These are phyloP conservation scores for Noturus placidus DNA, from an alignment of 2,113 vertebrate species.

Conservation along the genomic window DNA sequence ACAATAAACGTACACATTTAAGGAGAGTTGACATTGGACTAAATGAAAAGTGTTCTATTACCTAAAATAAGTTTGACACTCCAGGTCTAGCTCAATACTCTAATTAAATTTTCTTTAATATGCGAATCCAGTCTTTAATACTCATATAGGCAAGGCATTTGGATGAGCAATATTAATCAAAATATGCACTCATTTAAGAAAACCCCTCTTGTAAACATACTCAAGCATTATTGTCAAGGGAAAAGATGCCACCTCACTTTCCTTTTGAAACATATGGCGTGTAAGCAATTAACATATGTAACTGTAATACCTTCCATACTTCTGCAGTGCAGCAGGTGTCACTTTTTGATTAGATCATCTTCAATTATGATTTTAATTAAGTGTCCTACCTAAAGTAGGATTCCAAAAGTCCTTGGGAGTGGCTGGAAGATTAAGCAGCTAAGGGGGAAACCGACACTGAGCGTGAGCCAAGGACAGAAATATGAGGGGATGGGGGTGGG, in stretches of 20 bases:
- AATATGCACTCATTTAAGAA: not conserved
- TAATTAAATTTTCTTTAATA: not conserved
- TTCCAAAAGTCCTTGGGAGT: conserved; percentile 57
- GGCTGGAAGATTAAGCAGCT: conserved; percentile 56
- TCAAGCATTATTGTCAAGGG: conserved; percentile 4
- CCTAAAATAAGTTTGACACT: not conserved
- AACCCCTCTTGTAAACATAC: not conserved
- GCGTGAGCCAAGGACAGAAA: conserved; percentile 29
- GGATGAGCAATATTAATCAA: not conserved
- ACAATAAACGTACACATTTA: too few relatives aligned
- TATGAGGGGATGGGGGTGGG: conserved; percentile 24
- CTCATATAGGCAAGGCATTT: not conserved
- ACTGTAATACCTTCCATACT: conserved; percentile 76
- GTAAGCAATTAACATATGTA: conserved; percentile 69
- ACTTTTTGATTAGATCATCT: conserved; percentile 88
- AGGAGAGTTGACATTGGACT: not conserved
- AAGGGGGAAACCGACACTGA: conserved; percentile 51
- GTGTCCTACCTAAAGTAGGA: conserved; percentile 76
- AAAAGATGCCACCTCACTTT: conserved; percentile 14
- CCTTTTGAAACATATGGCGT: conserved; percentile 50
- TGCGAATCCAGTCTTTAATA: not conserved
- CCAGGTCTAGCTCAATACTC: not conserved
- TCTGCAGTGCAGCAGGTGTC: conserved; percentile 80
- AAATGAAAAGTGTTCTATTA: not conserved
- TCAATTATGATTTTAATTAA: conserved; percentile 94